Evolutionary conservation across 2,888 invertebrate genomes (phyloP).

Genomic region (Plebejus argus): DNA sequence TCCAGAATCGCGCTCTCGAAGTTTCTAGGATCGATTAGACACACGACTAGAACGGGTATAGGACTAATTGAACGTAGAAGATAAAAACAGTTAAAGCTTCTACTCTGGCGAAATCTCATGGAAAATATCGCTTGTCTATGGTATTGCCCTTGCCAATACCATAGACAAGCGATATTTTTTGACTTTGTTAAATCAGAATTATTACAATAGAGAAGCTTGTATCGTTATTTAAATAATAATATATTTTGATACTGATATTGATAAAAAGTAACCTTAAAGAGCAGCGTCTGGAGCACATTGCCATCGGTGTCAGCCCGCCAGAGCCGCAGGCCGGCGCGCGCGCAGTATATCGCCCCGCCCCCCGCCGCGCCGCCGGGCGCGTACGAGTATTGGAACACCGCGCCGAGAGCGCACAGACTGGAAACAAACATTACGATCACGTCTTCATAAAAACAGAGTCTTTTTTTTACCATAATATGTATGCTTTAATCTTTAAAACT

Average conservation of each 20-base stretch:
- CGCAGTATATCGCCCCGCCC: constrained; percentile 83
- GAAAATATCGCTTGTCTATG: too few relatives aligned
- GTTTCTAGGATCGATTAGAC: too few relatives aligned
- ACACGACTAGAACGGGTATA: too few relatives aligned
- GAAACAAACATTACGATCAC: not conserved
- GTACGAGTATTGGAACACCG: constrained; percentile 79
- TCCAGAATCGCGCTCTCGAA: too few relatives aligned
- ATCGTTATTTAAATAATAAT: too few relatives aligned
- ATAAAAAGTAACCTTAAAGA: constrained; percentile 84
- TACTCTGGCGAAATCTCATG: too few relatives aligned
- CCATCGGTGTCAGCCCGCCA: constrained; percentile 91
- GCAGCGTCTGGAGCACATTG: constrained; percentile 89
- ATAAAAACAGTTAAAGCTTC: too few relatives aligned
- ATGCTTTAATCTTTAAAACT: not conserved
- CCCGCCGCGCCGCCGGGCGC: constrained; percentile 85
- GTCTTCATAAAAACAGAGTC: not conserved
- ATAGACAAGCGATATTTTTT: too few relatives aligned
- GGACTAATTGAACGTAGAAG: too few relatives aligned
- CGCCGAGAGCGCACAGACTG: constrained; percentile 72
- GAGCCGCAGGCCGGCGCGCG: constrained; percentile 90
- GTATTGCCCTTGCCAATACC: too few relatives aligned
- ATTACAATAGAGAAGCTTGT: too few relatives aligned
- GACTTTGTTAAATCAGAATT: too few relatives aligned
- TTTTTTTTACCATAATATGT: not conserved
- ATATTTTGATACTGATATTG: not conserved